Conservation (phyloP, 1,140 invertebrate species). For the Cardiocondyla obscurior region DNA sequence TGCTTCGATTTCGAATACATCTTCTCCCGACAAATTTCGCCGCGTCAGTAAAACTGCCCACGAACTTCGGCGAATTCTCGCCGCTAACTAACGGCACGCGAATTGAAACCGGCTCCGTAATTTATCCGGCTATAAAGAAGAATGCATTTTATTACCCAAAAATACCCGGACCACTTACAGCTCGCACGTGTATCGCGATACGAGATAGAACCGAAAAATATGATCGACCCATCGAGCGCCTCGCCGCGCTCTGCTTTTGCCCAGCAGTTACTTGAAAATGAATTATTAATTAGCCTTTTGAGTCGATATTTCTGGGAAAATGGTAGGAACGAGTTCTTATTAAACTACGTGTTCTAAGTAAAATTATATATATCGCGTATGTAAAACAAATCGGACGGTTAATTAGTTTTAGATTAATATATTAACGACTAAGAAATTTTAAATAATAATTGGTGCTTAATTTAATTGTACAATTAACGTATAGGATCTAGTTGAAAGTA, state of each 20-base stretch:
- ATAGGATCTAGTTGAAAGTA: too few species aligned
- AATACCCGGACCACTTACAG: not conserved
- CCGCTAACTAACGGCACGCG: not conserved
- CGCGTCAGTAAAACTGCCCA: slow-evolving; percentile 39
- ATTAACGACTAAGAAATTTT: not conserved
- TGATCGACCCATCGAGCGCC: not conserved
- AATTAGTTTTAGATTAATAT: not conserved
- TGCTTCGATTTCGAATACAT: slow-evolving; percentile 52
- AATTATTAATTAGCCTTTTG: slow-evolving; percentile 7
- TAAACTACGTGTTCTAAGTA: not conserved
- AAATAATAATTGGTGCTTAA: not conserved
- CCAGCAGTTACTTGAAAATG: not conserved
- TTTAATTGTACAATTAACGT: too few species aligned
- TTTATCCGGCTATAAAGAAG: slow-evolving; percentile 41
- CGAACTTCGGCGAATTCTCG: slow-evolving; percentile 47
- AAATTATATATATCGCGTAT: not conserved
- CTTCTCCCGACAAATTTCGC: slow-evolving; percentile 31
- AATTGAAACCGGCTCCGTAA: slow-evolving; percentile 54
- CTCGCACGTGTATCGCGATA: not conserved
- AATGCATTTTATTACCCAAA: slow-evolving; percentile 54
- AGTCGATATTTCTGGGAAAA: not conserved
- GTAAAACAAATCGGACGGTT: not conserved
- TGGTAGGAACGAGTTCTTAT: not conserved
- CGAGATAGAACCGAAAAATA: not conserved
- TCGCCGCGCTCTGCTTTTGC: not conserved